Evolutionary conservation across 2,888 invertebrate genomes (phyloP), one percentile per base, ranked within the genome.

Genomic region (Habrosyne pyritoides): DNA sequence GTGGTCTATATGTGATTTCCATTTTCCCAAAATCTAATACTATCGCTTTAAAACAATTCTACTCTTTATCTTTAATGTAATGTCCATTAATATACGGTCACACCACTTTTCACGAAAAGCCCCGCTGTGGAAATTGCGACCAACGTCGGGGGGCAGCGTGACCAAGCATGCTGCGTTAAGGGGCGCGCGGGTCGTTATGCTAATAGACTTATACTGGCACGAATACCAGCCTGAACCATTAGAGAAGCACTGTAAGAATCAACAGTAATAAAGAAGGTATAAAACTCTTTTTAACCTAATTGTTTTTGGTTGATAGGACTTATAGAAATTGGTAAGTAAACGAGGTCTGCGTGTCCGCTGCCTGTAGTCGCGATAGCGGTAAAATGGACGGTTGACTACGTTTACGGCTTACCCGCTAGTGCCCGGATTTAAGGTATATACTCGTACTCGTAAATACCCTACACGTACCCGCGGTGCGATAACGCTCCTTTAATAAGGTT

Each of bases 151-250:
- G 91, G 85, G 86, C 91, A 89, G 86, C 91, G 86, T 91, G 91
- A 89, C 91, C 91, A 91, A 87, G 92, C 92, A 88, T 92, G 86
- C 86, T 87, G 89, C 91, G 87, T 91, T 91, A 91, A 91, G 91
- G 89, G 87, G 92, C 84, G 84, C 83, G 76, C 84, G 85, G 82
- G 81, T 90, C 84, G 89, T 91, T 92, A 91, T 91, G 91, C 87
- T 91, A 91, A 91, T 90, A 86, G 67, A 77, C 73, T 67, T 63
- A 59, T 64, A 63, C 56, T 61, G 63, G 50, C 56, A 71, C 61
- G 69, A 73, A 66, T 57, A 57, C 56, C 57, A 54, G 61, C 61
- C 61, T 59, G 58, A 56, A 52, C 26, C 52, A 26, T 12, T 6
- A 1, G 6, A 3, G 1, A 0, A 0, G 2, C 53, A 63, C 12